phyloP scores from a whole-genome alignment of 2,888 invertebrate species.

The Nineta flava region DNA sequence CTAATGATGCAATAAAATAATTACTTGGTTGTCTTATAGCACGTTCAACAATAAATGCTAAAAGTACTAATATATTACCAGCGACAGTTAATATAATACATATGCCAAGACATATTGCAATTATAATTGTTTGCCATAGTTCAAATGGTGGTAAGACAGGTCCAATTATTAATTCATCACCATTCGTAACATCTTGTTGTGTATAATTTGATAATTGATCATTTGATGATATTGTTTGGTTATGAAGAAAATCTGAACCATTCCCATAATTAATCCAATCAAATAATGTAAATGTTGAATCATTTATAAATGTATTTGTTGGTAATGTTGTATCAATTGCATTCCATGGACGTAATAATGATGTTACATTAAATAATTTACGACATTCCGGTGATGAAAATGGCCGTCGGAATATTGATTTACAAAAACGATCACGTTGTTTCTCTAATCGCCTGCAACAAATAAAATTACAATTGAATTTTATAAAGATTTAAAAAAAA shows the following conservation, averaged over 20 bases:
- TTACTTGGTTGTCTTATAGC: conserved; percentile 94
- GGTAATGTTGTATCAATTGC: neutral
- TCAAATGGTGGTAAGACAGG: conserved; percentile 71
- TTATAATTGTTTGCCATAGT: conserved; percentile 77
- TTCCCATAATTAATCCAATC: conserved; percentile 4
- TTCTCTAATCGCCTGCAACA: conserved; percentile 53
- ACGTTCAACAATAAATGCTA: conserved; percentile 89
- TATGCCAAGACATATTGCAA: conserved; percentile 71
- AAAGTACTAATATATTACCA: conserved; percentile 87
- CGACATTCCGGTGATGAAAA: conserved; percentile 44
- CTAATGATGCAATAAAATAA: conserved; percentile 97
- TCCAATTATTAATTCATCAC: conserved; percentile 8
- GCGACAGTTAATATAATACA: conserved; percentile 86
- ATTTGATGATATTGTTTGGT: neutral
- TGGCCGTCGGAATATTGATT: conserved; percentile 43
- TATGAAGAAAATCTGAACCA: neutral
- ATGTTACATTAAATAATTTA: conserved; percentile 30
- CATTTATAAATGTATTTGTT: neutral
- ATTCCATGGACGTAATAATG: conserved; percentile 19
- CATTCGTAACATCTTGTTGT: neutral
- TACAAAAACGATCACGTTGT: conserved; percentile 57
- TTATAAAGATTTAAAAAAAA: no score
- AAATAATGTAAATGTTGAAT: neutral
- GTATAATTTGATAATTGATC: neutral
- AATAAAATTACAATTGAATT: conserved; percentile 5